Evolutionary conservation across 2,797 vertebrate genomes (phyloP).

Genomic region (Hydrolagus colliei): DNA sequence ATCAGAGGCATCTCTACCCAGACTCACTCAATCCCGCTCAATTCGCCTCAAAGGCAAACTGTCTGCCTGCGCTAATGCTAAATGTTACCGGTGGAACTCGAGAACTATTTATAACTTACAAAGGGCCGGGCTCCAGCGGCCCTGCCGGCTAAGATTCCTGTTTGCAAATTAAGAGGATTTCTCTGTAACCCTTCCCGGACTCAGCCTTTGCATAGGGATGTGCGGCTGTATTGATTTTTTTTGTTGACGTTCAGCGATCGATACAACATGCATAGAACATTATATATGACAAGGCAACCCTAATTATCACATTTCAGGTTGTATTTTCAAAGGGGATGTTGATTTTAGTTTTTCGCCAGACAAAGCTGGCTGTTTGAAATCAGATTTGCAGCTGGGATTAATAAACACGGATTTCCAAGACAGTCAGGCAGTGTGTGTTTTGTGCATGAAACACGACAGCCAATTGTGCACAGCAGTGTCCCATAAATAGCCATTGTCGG

Average conservation of each 20-base stretch:
- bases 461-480: no score
- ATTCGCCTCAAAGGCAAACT: constrained; percentile 2
- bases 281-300: background rate
- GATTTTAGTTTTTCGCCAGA: background rate
- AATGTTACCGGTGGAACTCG: background rate
- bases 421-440: background rate
- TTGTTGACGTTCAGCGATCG: background rate
- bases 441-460: no score
- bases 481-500: no score
- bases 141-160: background rate
- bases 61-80: background rate
- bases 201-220: background rate
- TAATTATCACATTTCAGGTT: background rate
- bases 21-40: background rate
- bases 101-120: background rate
- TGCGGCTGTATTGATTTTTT: background rate
- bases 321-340: background rate
- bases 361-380: background rate
- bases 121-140: background rate
- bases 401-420: background rate
- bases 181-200: background rate
- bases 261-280: background rate
- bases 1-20: background rate
- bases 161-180: background rate
- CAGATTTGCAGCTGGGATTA: background rate